Base-by-base conservation (phyloP, 2,888 invertebrate genomes). In the Eulithis prunata region DNA sequence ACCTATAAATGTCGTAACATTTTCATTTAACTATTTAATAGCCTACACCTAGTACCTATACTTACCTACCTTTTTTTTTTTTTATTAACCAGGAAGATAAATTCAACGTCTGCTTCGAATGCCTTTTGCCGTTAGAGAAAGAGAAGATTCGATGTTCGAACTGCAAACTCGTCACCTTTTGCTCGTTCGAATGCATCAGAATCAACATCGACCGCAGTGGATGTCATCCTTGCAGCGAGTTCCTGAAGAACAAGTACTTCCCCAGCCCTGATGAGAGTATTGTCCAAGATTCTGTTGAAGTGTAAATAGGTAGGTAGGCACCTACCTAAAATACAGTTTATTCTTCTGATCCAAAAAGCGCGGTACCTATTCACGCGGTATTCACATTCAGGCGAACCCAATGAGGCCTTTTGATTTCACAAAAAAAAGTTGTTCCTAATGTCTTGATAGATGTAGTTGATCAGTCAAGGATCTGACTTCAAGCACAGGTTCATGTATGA, bases 41-140 rank as follows among this genome's bases (percentile, higher is more conserved):
- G 8, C 10, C 41, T 41, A 41, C 6, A 32, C 32, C 6, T 6
- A 32, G 32, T 46, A n/a, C n/a, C n/a, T n/a, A 6, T 46, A 3
- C 13, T 46, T n/a, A 32, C 12, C 12, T 13, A 21, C 10, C n/a
- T 49, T 11, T n/a, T n/a, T n/a, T n/a, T n/a, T n/a, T n/a, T n/a
- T n/a, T 75, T 78, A 58, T 28, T 41, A 28, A 3, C 36, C 75
- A 91, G 91, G 73, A 72, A 3, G 75, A 76, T 12, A 90, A 88
- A 69, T 91, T 84, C 72, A 78, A 87, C 38, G 78, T 92, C 3
- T 92, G 92, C 72, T 91, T 90, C 69, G 92, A 92, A 77, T 92
- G 92, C 69, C 78, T 78, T 0, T 57, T 87, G 38, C 90, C 89
- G 4, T 71, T 89, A 10, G 78, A 82, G 41, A 2, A 21, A 21